Evolutionary conservation across 2,888 invertebrate genomes (phyloP).

Genomic region (Temnothorax ravouxi): DNA sequence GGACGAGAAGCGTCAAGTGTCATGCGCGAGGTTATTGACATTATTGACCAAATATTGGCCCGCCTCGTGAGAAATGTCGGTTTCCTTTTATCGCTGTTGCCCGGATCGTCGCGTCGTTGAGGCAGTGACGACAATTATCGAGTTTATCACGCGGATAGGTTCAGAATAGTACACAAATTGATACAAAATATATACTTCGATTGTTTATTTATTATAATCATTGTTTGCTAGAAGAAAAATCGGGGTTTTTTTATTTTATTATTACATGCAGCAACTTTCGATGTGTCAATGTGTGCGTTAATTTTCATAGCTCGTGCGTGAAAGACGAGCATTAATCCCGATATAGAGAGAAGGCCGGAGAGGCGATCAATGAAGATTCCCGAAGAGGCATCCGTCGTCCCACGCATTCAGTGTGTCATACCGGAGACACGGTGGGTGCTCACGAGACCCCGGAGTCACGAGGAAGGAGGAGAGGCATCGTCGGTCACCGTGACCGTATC

Average conservation of each 20-base stretch:
- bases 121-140: constrained; percentile 8
- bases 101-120: constrained; percentile 9
- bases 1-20: constrained; percentile 65
- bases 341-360: constrained; percentile 5
- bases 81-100: constrained; percentile 51
- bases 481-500: constrained; percentile 84
- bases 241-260: too few species aligned
- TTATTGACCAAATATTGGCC: constrained; percentile 80
- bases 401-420: constrained; percentile 75
- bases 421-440: constrained; percentile 86
- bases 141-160: background rate
- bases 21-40: constrained; percentile 80
- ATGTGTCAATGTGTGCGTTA: background rate
- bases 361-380: constrained; percentile 68
- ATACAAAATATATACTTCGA: background rate
- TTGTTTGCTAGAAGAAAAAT: background rate
- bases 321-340: background rate
- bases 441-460: constrained; percentile 78
- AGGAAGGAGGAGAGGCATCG: constrained; percentile 76
- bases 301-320: background rate
- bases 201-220: background rate
- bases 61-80: constrained; percentile 55
- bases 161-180: background rate
- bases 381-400: constrained; percentile 64
- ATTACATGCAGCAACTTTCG: background rate